Base-by-base conservation (phyloP, 2,797 vertebrate species). In the Leucoraja ocellata region DNA sequence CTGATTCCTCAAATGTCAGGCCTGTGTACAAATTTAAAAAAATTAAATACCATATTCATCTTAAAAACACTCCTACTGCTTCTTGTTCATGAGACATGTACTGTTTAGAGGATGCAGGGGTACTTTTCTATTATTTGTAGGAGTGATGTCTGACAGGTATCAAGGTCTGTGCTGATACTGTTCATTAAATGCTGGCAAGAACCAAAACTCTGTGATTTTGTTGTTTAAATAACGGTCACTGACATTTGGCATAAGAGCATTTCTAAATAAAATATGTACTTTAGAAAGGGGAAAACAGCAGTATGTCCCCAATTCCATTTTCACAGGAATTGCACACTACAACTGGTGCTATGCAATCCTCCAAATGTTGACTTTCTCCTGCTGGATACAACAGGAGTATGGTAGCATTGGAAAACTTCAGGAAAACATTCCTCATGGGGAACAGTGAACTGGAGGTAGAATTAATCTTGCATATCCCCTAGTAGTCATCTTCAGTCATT, bases 1-100 rank as follows among this genome's bases (percentile, higher is more conserved):
- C 78, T 0, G 96, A 96, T 73, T 96, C 95, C 93, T 96, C 94
- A 13, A 96, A 93, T 0, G 95, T 96, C 95, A 98, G 93, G 93
- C 97, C 97, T 97, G 79, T 76, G n/a, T 46, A 58, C 68, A 92
- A 92, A 92, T 21, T 1, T 11, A 3, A 54, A 91, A 18, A 39
- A 16, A 68, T 91, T 14, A 46, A 73, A 36, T 36, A 92, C 46
- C 73, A 23, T 28, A 74, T 28, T 61, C 68, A 74, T 25, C 54
- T 86, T 86, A 61, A 86, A 83, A 63, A 4, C 58, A 28, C 39
- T 83, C 25, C 28, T 32, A 54, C 25, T 84, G 80, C 80, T 63
- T 88, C 63, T 36, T 68, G 63, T 88, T 88, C 13, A 25, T 18
- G 9, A 36, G n/a, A 36, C 1, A 68, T 65, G 63, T 88, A n/a